Conservation (phyloP, 2,888 invertebrate genomes). For the Ectemnius lituratus region DNA sequence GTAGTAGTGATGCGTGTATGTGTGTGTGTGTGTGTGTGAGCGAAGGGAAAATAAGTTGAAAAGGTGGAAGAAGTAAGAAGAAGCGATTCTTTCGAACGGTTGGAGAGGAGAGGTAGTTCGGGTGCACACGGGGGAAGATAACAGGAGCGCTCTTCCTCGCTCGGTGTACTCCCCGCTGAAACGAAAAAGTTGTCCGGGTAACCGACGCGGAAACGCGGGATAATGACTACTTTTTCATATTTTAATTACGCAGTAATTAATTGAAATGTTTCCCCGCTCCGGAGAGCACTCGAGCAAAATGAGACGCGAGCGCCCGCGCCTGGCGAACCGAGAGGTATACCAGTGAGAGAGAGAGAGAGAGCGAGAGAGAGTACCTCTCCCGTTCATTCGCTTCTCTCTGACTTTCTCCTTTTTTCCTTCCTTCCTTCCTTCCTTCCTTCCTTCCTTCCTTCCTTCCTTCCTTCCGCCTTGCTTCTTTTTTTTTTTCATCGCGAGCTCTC, state of each 20-base stretch:
- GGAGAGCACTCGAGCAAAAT: conserved; percentile 65
- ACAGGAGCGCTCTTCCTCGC: no score
- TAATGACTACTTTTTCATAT: conserved; percentile 72
- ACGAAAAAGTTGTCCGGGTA: conserved; percentile 55
- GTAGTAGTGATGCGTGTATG: not conserved
- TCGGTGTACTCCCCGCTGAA: conserved; percentile 4
- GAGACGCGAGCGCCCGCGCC: conserved; percentile 57
- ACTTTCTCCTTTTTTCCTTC: not conserved
- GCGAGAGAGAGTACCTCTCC: conserved; percentile 25
- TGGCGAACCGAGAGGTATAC: not conserved
- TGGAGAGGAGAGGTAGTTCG: conserved; percentile 9
- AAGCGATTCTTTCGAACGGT: conserved; percentile 35
- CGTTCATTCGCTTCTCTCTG: conserved; percentile 25
- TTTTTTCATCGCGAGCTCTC: conserved; percentile 13
- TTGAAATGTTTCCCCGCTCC: conserved; percentile 64
- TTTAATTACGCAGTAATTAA: conserved; percentile 73
- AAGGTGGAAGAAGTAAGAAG: conserved; percentile 7
- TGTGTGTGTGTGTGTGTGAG: conserved; percentile 13
- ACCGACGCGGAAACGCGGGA: conserved; percentile 66
- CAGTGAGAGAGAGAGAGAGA: conserved; percentile 1
- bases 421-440: no score
- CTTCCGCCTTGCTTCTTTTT: conserved; percentile 19
- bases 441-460: not conserved
- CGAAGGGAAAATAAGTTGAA: conserved; percentile 14
- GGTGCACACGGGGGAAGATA: no score